A percentile compares a stretch with the other conserved stretches of the same genome.
Evolutionary conservation across 2,113 vertebrate genomes (phyloP).

Genomic region (Sapayoa aenigma): DNA sequence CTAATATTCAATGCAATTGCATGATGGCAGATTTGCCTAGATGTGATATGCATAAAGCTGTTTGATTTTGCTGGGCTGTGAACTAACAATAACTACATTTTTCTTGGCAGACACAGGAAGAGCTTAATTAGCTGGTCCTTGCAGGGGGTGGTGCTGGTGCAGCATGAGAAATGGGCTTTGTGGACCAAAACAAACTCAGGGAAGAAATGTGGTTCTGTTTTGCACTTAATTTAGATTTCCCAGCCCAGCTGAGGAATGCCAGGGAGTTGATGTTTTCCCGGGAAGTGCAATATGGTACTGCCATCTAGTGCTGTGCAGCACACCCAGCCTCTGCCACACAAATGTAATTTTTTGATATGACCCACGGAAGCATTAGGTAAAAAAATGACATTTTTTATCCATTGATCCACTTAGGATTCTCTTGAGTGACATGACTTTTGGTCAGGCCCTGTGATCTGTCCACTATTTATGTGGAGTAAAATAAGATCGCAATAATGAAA

Average conservation of each 20-base stretch:
- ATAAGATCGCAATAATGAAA: background rate
- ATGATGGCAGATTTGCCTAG: background rate
- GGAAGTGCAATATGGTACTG: background rate
- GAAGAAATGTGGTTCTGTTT: background rate
- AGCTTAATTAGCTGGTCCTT: background rate
- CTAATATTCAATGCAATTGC: background rate
- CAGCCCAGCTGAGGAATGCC: background rate
- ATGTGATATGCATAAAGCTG: background rate
- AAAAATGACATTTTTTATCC: background rate
- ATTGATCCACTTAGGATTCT: background rate
- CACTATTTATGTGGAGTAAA: background rate
- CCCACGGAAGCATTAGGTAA: accelerated
- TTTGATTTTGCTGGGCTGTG: background rate
- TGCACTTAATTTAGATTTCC: background rate
- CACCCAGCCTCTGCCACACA: background rate
- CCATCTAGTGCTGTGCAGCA: conserved; percentile 51
- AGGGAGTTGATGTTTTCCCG: background rate
- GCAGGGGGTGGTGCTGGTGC: background rate
- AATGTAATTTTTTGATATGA: background rate
- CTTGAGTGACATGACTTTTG: background rate
- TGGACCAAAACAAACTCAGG: background rate
- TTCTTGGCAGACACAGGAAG: background rate
- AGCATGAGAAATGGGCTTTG: background rate
- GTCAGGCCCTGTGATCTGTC: background rate
- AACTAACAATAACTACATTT: background rate